These are phyloP conservation scores for Leptinotarsa texana DNA, from an alignment of 1,140 invertebrate species.

Conservation along the genomic window DNA sequence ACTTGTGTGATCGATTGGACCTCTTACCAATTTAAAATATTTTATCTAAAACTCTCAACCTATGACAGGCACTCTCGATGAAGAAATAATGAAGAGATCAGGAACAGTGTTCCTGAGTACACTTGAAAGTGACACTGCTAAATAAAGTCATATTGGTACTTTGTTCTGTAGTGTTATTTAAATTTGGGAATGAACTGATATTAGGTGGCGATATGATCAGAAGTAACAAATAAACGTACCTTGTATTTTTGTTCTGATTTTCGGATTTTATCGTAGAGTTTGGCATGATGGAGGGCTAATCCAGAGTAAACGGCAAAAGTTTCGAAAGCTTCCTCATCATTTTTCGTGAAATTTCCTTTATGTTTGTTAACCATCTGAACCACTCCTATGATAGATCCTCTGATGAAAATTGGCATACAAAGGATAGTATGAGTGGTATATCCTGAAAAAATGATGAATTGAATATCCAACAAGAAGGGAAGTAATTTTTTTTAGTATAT, in stretches of 20 bases:
- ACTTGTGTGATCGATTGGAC: too few species aligned
- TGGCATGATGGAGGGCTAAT: conserved; percentile 81
- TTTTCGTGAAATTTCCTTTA: conserved; percentile 69
- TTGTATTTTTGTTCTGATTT: conserved; percentile 82
- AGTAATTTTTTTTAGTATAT: too few species aligned
- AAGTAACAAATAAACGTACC: conserved; percentile 54
- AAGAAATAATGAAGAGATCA: too few species aligned
- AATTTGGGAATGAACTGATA: too few species aligned
- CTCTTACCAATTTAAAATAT: too few species aligned
- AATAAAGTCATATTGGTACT: too few species aligned
- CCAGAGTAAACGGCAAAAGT: conserved; percentile 86
- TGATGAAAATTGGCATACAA: conserved; percentile 84
- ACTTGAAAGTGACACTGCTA: too few species aligned
- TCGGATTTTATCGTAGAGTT: conserved; percentile 82
- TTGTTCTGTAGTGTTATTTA: too few species aligned
- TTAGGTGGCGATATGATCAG: too few species aligned
- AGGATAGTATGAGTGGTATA: conserved; percentile 77
- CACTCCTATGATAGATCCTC: conserved; percentile 72
- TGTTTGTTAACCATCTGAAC: conserved; percentile 89
- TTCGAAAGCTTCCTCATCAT: conserved; percentile 82
- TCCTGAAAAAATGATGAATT: conserved; percentile 28
- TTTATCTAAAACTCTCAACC: too few species aligned
- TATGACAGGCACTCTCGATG: too few species aligned
- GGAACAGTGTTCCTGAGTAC: too few species aligned
- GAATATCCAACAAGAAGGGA: background rate